Base-by-base conservation (phyloP, 2,113 vertebrate species). In the Alouatta palliata region DNA sequence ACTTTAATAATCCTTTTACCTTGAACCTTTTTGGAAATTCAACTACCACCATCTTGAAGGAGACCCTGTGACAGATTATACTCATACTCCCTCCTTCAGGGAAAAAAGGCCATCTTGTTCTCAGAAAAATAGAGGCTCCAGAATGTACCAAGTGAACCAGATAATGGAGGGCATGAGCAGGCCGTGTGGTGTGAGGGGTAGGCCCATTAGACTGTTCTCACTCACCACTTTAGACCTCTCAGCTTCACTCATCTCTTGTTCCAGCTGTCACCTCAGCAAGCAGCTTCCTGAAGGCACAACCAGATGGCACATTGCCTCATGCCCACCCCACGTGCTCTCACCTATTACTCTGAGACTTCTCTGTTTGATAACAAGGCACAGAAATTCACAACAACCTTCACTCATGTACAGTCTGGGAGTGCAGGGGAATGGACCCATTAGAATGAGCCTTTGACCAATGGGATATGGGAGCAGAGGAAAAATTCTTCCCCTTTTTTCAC, bases 1-100 rank as follows among this genome's bases (percentile, higher is more conserved):
- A 54, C 75, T 91, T 96, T 71, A 71, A 77, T 93, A 88, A 58
- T 49, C 35, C 17, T 95, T 30, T 82, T 85, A 20, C 17, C 58
- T 81, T 76, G 35, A 80, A 61, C 73, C 47, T 10, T 61, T 87
- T 49, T 40, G n/a, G 47, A 96, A 93, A 71, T 80, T 87, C 76
- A 92, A 1, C 70, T 94, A 52, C 54, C 45, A 52, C 71, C 21
- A 71, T 32, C 19, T 84, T 90, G 32, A 92, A 37, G 35, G 76
- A 90, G 45, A 87, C 54, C 56, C 90, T 94, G 64, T 89, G 37
- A 91, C 56, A 71, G 49, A 83, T 47, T 70, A 90, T 49, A 56
- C 27, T 73, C 58, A 37, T 21, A 90, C 20, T 8, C 47, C 19
- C 23, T 27, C 17, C 43, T 76, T 90, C 30, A 71, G 52, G 43